These are phyloP conservation scores for Galendromus occidentalis DNA, from an alignment of 1,140 invertebrate genomes.

Conservation along the genomic window DNA sequence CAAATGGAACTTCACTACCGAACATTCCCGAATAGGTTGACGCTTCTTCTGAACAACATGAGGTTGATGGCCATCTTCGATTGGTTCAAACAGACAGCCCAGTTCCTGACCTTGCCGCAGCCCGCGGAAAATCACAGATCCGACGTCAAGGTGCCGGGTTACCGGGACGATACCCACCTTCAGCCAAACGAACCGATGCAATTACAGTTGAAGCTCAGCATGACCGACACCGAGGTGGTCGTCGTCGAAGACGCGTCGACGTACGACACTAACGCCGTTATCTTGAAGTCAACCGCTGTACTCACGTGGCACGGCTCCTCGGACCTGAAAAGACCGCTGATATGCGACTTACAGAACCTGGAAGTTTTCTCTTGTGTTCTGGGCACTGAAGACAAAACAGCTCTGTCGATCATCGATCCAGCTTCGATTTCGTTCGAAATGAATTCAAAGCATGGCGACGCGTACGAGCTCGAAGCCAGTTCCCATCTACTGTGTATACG, in stretches of 20 bases:
- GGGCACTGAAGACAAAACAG: constrained; percentile 75
- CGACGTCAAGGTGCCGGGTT: not conserved
- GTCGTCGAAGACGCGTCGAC: constrained; percentile 70
- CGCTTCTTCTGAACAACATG: constrained; percentile 85
- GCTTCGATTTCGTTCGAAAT: constrained; percentile 41
- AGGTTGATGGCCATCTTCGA: constrained; percentile 76
- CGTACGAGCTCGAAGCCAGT: constrained; percentile 14
- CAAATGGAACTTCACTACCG: constrained; percentile 64
- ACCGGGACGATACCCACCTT: not conserved
- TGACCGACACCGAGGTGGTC: constrained; percentile 84
- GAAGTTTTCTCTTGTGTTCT: constrained; percentile 85
- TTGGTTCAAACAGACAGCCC: constrained; percentile 66
- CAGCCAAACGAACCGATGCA: constrained; percentile 20
- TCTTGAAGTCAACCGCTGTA: constrained; percentile 74
- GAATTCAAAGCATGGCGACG: constrained; percentile 21
- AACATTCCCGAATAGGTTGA: constrained; percentile 46
- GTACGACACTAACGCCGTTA: constrained; percentile 77
- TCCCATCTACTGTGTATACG: constrained; percentile 38
- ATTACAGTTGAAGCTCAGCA: constrained; percentile 76
- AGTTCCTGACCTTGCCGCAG: constrained; percentile 42
- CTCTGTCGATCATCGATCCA: constrained; percentile 86
- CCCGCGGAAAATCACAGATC: constrained; percentile 19
- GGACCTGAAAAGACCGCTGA: constrained; percentile 48
- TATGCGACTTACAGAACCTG: constrained; percentile 66
- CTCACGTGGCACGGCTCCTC: constrained; percentile 49